phyloP scores from a whole-genome alignment of 2,797 vertebrate genomes.

The Huso huso region DNA sequence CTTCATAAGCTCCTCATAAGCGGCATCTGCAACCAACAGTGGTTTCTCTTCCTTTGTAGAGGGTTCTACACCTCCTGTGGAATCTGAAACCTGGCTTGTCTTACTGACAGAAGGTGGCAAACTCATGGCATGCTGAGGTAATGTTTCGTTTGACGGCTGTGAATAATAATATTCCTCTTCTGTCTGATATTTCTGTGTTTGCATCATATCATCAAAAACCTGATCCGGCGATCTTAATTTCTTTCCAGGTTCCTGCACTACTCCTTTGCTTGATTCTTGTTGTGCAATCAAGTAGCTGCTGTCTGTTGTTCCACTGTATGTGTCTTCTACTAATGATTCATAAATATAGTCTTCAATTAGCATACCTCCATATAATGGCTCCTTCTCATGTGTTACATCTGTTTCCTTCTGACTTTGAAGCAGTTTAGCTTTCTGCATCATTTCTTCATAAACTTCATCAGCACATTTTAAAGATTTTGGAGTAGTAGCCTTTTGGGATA shows the following conservation, averaged over 20 bases:
- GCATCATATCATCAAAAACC: conserved; percentile 77
- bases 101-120: conserved; percentile 58
- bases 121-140: conserved; percentile 64
- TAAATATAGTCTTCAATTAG: conserved; percentile 97
- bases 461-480: conserved; percentile 77
- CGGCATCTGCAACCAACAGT: conserved; percentile 55
- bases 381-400: conserved; percentile 81
- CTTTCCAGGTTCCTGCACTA: conserved; percentile 58
- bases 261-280: conserved; percentile 52
- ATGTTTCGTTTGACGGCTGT: conserved; percentile 55
- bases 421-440: conserved; percentile 75
- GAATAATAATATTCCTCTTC: conserved; percentile 72
- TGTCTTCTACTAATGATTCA: conserved; percentile 85
- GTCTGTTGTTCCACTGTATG: conserved; percentile 56
- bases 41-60: conserved; percentile 51
- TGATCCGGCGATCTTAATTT: conserved; percentile 73
- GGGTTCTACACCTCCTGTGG: conserved; percentile 54
- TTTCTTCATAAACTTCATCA: conserved; percentile 88
- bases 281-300: conserved; percentile 45
- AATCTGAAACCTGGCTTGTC: conserved; percentile 76
- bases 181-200: conserved; percentile 71
- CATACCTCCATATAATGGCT: conserved; percentile 92
- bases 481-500: conserved; percentile 45
- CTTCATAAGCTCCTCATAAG: conserved; percentile 67
- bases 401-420: conserved; percentile 71